phyloP scores from a whole-genome alignment of 2,797 vertebrate genomes.

The Melanotaenia boesemani region DNA sequence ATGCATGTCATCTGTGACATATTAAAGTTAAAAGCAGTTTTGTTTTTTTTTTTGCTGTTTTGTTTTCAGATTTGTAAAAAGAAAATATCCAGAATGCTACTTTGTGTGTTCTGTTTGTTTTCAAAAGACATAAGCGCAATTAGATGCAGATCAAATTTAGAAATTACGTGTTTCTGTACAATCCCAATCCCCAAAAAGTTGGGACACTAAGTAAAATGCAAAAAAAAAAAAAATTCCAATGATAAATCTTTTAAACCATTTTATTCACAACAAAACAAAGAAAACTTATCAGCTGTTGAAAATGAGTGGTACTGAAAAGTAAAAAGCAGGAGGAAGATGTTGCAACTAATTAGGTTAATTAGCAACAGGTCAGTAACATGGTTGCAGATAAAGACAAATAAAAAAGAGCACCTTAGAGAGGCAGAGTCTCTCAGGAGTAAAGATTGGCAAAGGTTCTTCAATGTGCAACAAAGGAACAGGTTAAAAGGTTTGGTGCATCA shows the following conservation, averaged over 20 bases:
- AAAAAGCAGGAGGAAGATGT: background rate
- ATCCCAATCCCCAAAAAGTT: background rate
- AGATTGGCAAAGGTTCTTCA: too few species aligned
- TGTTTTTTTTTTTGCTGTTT: background rate
- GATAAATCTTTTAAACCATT: background rate
- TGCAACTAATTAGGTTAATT: background rate
- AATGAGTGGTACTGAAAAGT: too few species aligned
- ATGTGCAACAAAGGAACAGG: too few species aligned
- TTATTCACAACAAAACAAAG: background rate
- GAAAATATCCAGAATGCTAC: background rate
- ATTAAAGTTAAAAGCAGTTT: background rate
- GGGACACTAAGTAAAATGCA: background rate
- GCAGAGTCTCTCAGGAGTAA: too few species aligned
- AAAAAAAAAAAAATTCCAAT: background rate
- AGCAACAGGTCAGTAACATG: background rate
- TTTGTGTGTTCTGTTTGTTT: background rate
- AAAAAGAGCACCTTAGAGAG: background rate
- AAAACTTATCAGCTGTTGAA: background rate
- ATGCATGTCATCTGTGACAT: background rate
- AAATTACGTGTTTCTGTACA: background rate
- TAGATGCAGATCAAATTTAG: constrained; percentile 13
- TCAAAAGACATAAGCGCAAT: background rate
- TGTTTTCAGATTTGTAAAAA: background rate
- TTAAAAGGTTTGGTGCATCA: too few species aligned
- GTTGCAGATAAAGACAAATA: background rate